Base-by-base conservation (phyloP, 2,888 invertebrate species). In the Sarcophaga variegata region DNA sequence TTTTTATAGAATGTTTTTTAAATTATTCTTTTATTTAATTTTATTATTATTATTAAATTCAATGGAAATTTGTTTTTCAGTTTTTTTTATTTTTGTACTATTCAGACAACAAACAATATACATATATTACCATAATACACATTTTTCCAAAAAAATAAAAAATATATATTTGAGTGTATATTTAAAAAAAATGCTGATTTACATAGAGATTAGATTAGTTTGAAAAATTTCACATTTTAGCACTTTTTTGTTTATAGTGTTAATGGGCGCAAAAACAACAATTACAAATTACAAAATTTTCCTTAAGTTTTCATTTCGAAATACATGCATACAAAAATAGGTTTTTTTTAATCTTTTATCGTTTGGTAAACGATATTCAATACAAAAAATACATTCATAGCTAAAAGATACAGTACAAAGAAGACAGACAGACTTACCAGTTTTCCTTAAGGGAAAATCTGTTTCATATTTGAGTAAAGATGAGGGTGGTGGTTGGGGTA, bases 401-500 rank as follows among this genome's bases (percentile, higher is more conserved):
- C 37, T 8, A 37, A 37, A 37, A 37, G 8, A 37, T 37, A 37
- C 2, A 37, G 2, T 54, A 54, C 10, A 14, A 14, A 17, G 1
- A 54, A 17, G 17, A 54, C 4, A 54, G 17, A 54, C 4, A 17
- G 54, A 91, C 95, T 93, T 94, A 99, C 98, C 98, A 94, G 98
- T 98, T 95, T 99, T 99, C 90, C 98, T 94, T 67, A 99, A 95
- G 75, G 98, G 98, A 94, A 98, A 98, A 95, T 98, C 98, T 86
- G 94, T 92, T 89, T 94, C 94, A 90, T 94, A 94, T 92, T 94
- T 94, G 88, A 94, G 90, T 89, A 94, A 89, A 64, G 93, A 90
- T 91, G 88, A 93, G 91, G 95, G 94, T 90, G 95, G 94, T 88
- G 96, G 94, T 89, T 95, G 96, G 66, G 96, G 95, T 93, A 96